Conservation (phyloP, 2,888 invertebrate species). For the Noctua comes region DNA sequence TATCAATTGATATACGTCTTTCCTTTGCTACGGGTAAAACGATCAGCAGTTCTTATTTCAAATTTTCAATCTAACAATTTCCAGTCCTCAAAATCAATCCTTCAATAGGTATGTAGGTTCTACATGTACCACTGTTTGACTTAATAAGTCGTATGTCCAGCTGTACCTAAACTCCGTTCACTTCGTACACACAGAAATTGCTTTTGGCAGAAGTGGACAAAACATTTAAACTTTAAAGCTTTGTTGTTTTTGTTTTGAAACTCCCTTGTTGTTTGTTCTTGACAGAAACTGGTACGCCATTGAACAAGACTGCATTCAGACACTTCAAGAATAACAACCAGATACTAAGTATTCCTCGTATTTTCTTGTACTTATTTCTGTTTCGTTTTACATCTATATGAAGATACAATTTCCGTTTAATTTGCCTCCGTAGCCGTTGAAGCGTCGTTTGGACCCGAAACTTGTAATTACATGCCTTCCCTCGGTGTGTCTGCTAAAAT, state of each 20-base stretch:
- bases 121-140: not conserved
- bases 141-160: not conserved
- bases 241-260: slow-evolving; percentile 41
- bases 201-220: slow-evolving; percentile 18
- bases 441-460: slow-evolving; percentile 40
- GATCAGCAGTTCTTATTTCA: not conserved
- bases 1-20: not conserved
- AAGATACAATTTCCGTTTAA: slow-evolving; percentile 52
- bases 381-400: slow-evolving; percentile 34
- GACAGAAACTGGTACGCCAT: slow-evolving; percentile 47
- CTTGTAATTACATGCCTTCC: slow-evolving; percentile 58
- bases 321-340: slow-evolving; percentile 44
- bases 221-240: slow-evolving; percentile 29
- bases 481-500: slow-evolving; percentile 60
- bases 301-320: slow-evolving; percentile 45
- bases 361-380: slow-evolving; percentile 30
- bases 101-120: not conserved
- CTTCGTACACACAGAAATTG: slow-evolving; percentile 18
- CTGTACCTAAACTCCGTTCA: not conserved
- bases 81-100: not conserved
- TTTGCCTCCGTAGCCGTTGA: slow-evolving; percentile 28
- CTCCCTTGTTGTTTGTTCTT: slow-evolving; percentile 43
- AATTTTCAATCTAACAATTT: not conserved
- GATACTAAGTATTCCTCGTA: slow-evolving; percentile 26
- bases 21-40: not conserved